Percentiles rank a stretch among this genome's conserved stretches.
phyloP scores from a whole-genome alignment of 1,140 invertebrate genomes.

The Drosophila kurseongensis region DNA sequence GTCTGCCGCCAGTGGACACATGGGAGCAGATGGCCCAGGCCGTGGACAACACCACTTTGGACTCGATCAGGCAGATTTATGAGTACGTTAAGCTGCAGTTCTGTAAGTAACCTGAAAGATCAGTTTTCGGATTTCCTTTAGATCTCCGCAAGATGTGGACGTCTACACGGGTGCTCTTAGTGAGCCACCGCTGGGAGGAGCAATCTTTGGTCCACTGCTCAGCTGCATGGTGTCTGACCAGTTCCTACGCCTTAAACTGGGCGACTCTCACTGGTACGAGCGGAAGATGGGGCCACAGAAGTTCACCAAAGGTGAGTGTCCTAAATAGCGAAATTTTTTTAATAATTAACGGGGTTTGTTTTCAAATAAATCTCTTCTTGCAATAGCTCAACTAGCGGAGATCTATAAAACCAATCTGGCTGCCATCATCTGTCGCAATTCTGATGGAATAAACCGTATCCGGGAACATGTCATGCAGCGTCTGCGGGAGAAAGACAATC shows the following conservation, averaged over 20 bases:
- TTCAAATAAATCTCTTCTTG: not conserved
- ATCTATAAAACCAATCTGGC: slow-evolving; percentile 94
- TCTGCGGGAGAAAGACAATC: slow-evolving; percentile 86
- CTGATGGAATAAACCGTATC: slow-evolving; percentile 89
- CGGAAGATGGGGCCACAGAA: slow-evolving; percentile 87
- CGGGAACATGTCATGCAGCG: slow-evolving; percentile 92
- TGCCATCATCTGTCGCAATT: slow-evolving; percentile 94
- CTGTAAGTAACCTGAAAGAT: not conserved
- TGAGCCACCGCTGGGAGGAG: slow-evolving; percentile 88
- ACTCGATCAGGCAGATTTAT: slow-evolving; percentile 88
- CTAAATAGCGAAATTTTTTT: not conserved
- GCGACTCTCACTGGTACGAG: slow-evolving; percentile 96
- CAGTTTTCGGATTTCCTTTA: slow-evolving; percentile 56
- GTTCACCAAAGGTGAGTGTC: slow-evolving; percentile 88
- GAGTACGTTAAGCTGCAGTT: slow-evolving; percentile 83
- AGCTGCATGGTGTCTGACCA: slow-evolving; percentile 94
- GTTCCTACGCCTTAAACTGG: slow-evolving; percentile 91
- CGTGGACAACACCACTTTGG: slow-evolving; percentile 87
- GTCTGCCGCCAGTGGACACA: slow-evolving; percentile 87
- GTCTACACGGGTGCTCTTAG: slow-evolving; percentile 93
- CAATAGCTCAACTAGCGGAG: slow-evolving; percentile 91
- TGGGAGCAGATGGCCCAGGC: slow-evolving; percentile 91
- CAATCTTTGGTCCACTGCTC: slow-evolving; percentile 93
- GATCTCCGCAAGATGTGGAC: slow-evolving; percentile 93
- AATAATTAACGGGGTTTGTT: not conserved